Percentiles rank a stretch among this genome's conserved stretches.
phyloP scores from a whole-genome alignment of 2,888 invertebrate species.

The Campaea margaritaria region DNA sequence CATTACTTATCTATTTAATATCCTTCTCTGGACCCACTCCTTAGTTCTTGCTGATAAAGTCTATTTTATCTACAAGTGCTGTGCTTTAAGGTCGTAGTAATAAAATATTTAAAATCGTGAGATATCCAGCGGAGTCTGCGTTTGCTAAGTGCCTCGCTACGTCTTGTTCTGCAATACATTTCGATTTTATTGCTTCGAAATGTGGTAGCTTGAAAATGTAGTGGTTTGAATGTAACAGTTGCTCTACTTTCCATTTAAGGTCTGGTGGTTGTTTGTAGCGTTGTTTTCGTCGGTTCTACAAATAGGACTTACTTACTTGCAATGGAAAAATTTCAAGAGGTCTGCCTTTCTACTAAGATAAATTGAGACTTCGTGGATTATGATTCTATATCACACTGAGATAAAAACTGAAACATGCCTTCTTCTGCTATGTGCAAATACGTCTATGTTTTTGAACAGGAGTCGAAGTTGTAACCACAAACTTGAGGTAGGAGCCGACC shows the following conservation, averaged over 20 bases:
- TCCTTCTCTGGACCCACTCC: conserved; percentile 15
- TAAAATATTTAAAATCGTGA: conserved; percentile 69
- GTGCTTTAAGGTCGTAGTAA: conserved; percentile 23
- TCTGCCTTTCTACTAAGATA: too few relatives aligned
- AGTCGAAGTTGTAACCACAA: too few relatives aligned
- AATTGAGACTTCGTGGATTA: too few relatives aligned
- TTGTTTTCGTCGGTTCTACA: conserved; percentile 4
- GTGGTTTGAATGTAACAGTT: conserved; percentile 32
- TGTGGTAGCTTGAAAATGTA: conserved; percentile 35
- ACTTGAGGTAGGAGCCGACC: too few relatives aligned
- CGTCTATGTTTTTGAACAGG: too few relatives aligned
- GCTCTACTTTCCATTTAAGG: conserved; percentile 29
- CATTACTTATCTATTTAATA: conserved; percentile 28
- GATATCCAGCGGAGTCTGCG: conserved; percentile 70
- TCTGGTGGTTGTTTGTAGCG: conserved; percentile 8
- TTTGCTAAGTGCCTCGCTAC: conserved; percentile 67
- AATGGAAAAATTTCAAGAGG: too few relatives aligned
- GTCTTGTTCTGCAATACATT: conserved; percentile 58
- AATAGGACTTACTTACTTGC: background rate
- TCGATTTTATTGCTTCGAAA: conserved; percentile 44
- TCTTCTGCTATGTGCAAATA: too few relatives aligned
- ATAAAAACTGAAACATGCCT: too few relatives aligned
- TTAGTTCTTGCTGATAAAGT: conserved; percentile 26
- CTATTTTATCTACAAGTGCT: conserved; percentile 27
- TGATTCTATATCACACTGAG: too few relatives aligned